These are phyloP conservation scores for Mechanitis mazaeus DNA, from an alignment of 2,888 invertebrate genomes.

Conservation along the genomic window DNA sequence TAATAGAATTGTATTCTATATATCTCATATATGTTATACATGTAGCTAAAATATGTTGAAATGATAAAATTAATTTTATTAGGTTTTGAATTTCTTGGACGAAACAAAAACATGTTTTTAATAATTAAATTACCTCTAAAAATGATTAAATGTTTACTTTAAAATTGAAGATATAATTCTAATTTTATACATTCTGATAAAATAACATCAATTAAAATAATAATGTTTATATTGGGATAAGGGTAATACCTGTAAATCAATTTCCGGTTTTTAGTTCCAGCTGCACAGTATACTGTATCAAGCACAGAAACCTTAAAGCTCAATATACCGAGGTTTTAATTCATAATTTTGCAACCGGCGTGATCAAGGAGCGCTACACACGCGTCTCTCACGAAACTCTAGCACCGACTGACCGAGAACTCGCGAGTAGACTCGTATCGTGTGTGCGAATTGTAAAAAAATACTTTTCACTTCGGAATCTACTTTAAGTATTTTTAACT, in stretches of 20 bases:
- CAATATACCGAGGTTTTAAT: conserved; percentile 27
- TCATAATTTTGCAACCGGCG: conserved; percentile 28
- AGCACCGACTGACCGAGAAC: conserved; percentile 30
- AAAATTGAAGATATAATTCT: no score
- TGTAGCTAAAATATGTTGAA: no score
- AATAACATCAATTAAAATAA: neutral
- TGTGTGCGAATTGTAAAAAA: conserved; percentile 30
- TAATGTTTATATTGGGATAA: neutral
- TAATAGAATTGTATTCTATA: no score
- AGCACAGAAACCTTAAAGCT: conserved; percentile 5
- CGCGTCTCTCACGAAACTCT: conserved; percentile 29
- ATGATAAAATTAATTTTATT: no score
- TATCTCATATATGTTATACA: no score
- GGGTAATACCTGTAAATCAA: conserved; percentile 32
- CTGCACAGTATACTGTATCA: conserved; percentile 13
- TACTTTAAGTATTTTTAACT: no score
- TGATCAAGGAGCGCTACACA: conserved; percentile 16
- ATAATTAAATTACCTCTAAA: no score
- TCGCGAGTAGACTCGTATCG: conserved; percentile 13
- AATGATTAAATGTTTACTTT: no score
- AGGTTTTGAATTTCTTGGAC: no score
- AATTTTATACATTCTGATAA: no score
- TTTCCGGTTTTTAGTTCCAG: conserved; percentile 8
- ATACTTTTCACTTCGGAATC: conserved; percentile 32
- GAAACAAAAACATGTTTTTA: no score